A percentile compares a stretch with the other conserved stretches of the same genome.
Evolutionary conservation across 1,140 invertebrate genomes (phyloP).

Genomic region (Sarcophaga peregrina): DNA sequence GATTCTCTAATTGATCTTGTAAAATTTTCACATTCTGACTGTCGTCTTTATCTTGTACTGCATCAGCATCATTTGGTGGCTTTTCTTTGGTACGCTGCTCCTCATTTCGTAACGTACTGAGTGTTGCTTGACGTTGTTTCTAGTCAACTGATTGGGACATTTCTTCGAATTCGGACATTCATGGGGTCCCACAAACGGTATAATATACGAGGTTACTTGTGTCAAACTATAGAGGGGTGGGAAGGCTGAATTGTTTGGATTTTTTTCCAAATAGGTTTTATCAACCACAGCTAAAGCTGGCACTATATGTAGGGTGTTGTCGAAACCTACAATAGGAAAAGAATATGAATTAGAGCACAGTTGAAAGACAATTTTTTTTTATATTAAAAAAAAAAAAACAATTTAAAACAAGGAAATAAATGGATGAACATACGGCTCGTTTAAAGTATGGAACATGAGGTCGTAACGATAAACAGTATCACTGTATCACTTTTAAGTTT

Average conservation of each 20-base stretch:
- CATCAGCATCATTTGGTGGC: neutral
- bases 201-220: conserved; percentile 65
- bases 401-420: too few relatives aligned
- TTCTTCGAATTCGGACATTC: conserved; percentile 65
- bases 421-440: too few relatives aligned
- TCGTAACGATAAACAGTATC: too few relatives aligned
- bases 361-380: neutral
- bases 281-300: conserved; percentile 61
- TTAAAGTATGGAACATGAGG: too few relatives aligned
- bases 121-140: conserved; percentile 14
- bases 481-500: too few relatives aligned
- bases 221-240: conserved; percentile 54
- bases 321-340: conserved; percentile 53
- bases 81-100: neutral
- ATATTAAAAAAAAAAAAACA: neutral
- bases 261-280: conserved; percentile 51
- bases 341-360: neutral
- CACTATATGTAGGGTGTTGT: conserved; percentile 66
- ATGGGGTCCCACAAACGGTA: conserved; percentile 65
- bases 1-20: neutral
- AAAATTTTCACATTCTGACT: conserved; percentile 11
- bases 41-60: conserved; percentile 20
- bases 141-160: conserved; percentile 57
- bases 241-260: conserved; percentile 40
- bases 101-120: neutral